Conservation (phyloP, 2,797 vertebrate genomes). For the Notoglanidium macrostoma region DNA sequence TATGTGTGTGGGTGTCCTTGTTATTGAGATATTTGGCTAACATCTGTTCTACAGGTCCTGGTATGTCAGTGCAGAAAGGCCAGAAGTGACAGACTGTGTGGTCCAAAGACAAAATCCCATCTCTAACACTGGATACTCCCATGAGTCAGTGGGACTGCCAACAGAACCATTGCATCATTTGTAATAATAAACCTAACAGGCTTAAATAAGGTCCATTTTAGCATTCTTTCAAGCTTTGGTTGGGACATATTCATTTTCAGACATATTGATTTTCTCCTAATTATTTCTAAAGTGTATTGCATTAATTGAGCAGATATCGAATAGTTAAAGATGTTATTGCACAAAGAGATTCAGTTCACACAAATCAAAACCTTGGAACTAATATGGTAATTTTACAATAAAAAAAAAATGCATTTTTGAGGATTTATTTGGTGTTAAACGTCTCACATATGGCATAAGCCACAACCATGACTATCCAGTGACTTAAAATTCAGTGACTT, state of each 20-base stretch:
- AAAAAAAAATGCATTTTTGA: too few species aligned
- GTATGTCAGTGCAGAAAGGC: conserved; percentile 35
- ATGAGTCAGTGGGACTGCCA: conserved; percentile 10
- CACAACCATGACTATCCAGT: neutral
- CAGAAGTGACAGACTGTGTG: conserved; percentile 41
- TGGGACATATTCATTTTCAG: neutral
- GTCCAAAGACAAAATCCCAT: conserved; percentile 36
- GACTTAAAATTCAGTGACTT: neutral
- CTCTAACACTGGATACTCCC: conserved; percentile 33
- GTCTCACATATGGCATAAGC: neutral
- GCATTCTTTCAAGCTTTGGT: neutral
- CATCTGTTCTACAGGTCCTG: conserved; percentile 53
- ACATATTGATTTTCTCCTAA: neutral
- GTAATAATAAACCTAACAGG: conserved; percentile 29
- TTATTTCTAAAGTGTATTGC: neutral
- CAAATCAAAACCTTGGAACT: neutral
- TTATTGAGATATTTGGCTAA: conserved; percentile 48
- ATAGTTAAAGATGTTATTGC: neutral
- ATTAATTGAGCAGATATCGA: neutral
- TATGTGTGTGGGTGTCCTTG: conserved; percentile 2
- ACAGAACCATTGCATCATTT: conserved; percentile 29
- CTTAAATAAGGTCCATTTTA: conserved; percentile 13
- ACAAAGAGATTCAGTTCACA: neutral
- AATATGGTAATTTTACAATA: too few species aligned
- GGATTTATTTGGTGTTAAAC: neutral